phyloP scores from a whole-genome alignment of 2,113 vertebrate species.

The Nannospalax galili region DNA sequence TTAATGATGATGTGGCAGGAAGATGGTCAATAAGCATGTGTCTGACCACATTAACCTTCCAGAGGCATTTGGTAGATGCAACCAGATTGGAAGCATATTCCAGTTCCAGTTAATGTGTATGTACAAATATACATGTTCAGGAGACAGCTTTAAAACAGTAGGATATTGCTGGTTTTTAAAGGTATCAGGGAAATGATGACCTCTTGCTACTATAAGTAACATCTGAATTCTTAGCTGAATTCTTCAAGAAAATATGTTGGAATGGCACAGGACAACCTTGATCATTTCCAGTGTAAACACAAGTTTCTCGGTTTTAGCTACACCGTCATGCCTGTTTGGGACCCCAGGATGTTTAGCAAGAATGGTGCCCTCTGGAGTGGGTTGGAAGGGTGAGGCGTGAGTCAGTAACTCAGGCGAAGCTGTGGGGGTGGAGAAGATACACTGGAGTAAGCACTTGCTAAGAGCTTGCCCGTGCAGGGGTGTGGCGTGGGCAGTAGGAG shows the following conservation, averaged over 20 bases:
- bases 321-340: not conserved
- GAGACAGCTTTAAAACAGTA: not conserved
- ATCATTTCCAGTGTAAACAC: conserved; percentile 4
- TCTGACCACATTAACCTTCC: not conserved
- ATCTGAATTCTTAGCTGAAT: conserved; percentile 33
- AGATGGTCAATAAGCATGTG: not conserved
- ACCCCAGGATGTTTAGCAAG: not conserved
- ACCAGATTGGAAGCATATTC: not conserved
- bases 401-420: not conserved
- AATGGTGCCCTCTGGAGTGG: not conserved
- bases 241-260: conserved; percentile 40
- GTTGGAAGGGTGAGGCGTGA: not conserved
- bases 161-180: not conserved
- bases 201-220: not conserved
- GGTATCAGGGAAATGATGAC: not conserved
- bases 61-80: not conserved
- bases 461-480: not conserved
- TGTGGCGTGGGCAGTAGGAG: not conserved
- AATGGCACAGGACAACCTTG: not conserved
- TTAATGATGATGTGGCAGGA: not conserved
- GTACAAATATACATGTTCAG: not conserved
- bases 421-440: conserved; percentile 23
- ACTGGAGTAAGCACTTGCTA: not conserved
- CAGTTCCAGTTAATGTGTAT: not conserved
- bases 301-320: not conserved